phyloP scores from a whole-genome alignment of 2,888 invertebrate species.

The Cheilosia impressa region DNA sequence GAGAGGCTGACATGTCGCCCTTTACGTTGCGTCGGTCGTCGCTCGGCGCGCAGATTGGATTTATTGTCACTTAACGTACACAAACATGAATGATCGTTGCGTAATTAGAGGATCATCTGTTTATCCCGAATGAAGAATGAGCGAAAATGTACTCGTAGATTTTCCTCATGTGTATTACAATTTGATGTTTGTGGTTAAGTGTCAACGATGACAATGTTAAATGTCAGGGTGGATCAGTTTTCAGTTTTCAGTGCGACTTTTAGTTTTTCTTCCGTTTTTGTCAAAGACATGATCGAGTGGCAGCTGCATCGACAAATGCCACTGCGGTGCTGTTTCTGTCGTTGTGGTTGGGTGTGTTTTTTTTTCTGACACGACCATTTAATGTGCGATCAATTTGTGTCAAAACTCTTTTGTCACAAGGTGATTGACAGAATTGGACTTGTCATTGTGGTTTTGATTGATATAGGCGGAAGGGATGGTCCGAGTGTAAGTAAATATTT shows the following conservation, averaged over 20 bases:
- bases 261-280: constrained; percentile 32
- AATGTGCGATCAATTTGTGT: constrained; percentile 74
- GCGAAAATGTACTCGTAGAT: constrained; percentile 70
- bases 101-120: constrained; percentile 75
- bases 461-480: constrained; percentile 60
- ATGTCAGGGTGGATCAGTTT: constrained; percentile 81
- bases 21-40: too few species aligned
- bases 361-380: constrained; percentile 62
- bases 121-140: constrained; percentile 71
- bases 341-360: constrained; percentile 13
- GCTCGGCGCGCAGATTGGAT: constrained; percentile 24
- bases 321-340: constrained; percentile 29
- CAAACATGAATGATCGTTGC: constrained; percentile 75
- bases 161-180: constrained; percentile 37
- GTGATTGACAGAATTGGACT: constrained; percentile 72
- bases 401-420: constrained; percentile 69
- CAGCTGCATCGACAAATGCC: constrained; percentile 65
- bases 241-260: constrained; percentile 39
- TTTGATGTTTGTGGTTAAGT: constrained; percentile 81
- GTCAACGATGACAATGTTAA: constrained; percentile 83
- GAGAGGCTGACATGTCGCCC: constrained; percentile 53
- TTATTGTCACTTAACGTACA: constrained; percentile 65
- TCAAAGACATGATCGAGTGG: constrained; percentile 62
- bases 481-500: constrained; percentile 48
- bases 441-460: constrained; percentile 72